Base-by-base conservation (phyloP, 2,113 vertebrate genomes). In the Falco punctatus region DNA sequence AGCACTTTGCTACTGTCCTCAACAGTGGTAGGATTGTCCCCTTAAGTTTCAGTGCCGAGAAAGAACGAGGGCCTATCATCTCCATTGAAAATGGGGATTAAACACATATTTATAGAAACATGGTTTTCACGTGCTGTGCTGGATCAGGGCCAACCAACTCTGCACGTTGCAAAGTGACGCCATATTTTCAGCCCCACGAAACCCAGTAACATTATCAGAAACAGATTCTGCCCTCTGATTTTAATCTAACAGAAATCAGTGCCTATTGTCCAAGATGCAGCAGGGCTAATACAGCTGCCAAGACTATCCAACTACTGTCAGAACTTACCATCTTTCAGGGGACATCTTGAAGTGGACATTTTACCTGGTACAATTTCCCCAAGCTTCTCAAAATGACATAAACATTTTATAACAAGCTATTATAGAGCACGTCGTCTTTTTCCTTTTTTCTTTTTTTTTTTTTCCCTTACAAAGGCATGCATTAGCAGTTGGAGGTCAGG, bases 341-440 rank as follows among this genome's bases (percentile, higher is more conserved):
- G 26, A 86, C 3, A 10, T 52, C 3, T 4, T 66, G 73, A 69
- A 79, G 32, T 17, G 21, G 26, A 46, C 42, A 9, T 95, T 88
- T 92, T 55, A 88, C 66, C 82, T 13, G 8, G 32, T 78, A 75
- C 32, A 35, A 79, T 88, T 86, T 72, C 42, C 81, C 40, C 48
- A 66, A 75, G 28, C 26, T 89, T 87, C 57, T 79, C 62, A 78
- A 91, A 83, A 79, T 71, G 19, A 40, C 59, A 72, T 54, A 75
- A 84, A 92, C 33, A 81, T 71, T 96, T 91, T 95, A 75, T 32
- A 96, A 72, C 16, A 91, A 90, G 49, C 10, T 82, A 62, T 83
- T 92, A 54, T 6, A 88, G 12, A 91, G 46, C 10, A 93, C 86
- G 35, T 10, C 2, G 38, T 49, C 32, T 19, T 51, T 21, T 24